Base-by-base conservation (phyloP, 2,797 vertebrate genomes). In the Neoniphon sammara region DNA sequence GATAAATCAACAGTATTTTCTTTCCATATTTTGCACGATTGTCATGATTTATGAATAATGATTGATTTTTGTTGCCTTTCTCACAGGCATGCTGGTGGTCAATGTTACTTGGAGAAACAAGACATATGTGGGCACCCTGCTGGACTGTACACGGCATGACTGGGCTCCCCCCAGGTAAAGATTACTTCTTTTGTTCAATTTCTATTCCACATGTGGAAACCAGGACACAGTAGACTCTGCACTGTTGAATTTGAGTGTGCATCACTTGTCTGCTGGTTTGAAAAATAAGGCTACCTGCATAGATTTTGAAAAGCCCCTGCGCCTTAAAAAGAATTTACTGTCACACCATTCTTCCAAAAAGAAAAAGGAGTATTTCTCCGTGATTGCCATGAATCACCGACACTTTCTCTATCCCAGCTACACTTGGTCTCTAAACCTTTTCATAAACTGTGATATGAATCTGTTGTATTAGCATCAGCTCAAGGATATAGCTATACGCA, bases 71-170 rank as follows among this genome's bases (percentile, higher is more conserved):
- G 18, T 39, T 53, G 15, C 4, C 68, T 79, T 50, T 83, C 61
- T 86, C 64, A 2, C 89, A 99, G 98, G 98, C 53, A 99, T 99
- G 97, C 92, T 99, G 91, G 98, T 99, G 86, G 98, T 99, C 44
- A 99, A 99, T 3, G 98, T 99, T 55, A 99, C 98, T 1, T 99
- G 98, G 98, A 96, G 98, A 88, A 99, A 99, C 92, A 99, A 99
- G 93, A 99, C 98, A 0, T 99, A 99, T 0, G 98, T 99, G 74
- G 98, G 98, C 53, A 99, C 98, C 0, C 93, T 99, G 81, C 93
- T 99, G 60, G 98, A 99, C 92, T 99, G 98, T 80, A 99, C 98
- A 0, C 95, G 97, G 61, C 98, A 99, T 2, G 98, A 99, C 88
- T 99, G 98, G 98, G 98, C 98, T 0, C 98, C 98, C 57, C 98